Percentiles rank a stretch among this genome's conserved stretches.
phyloP scores from a whole-genome alignment of 2,797 vertebrate species.

The Hyperoplus lanceolatus region DNA sequence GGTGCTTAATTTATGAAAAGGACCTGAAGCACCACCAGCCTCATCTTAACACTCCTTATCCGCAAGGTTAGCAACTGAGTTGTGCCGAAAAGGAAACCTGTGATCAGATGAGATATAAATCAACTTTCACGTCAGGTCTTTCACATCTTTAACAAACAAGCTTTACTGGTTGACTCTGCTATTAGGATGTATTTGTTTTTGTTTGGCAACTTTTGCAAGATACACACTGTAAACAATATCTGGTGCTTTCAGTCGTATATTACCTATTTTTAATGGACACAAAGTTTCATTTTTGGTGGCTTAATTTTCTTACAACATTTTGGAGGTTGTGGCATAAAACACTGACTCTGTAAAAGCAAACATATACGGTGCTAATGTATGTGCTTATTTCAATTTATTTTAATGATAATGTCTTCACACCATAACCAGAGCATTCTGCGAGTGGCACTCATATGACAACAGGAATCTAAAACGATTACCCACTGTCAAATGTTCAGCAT shows the following conservation, averaged over 20 bases:
- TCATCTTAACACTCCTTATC: conserved; percentile 70
- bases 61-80: conserved; percentile 69
- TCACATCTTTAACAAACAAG: conserved; percentile 77
- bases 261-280: conserved; percentile 91
- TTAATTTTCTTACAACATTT: conserved; percentile 80
- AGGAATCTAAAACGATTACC: conserved; percentile 69
- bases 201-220: conserved; percentile 79
- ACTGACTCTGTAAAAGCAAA: conserved; percentile 90
- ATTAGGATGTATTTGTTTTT: conserved; percentile 87
- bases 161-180: conserved; percentile 84
- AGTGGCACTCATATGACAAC: conserved; percentile 57
- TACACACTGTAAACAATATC: conserved; percentile 81
- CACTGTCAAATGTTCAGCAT: conserved; percentile 82
- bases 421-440: conserved; percentile 76
- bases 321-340: conserved; percentile 86
- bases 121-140: conserved; percentile 70
- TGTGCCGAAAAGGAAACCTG: conserved; percentile 77
- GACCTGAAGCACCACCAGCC: conserved; percentile 75
- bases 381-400: conserved; percentile 84
- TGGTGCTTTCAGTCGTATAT: conserved; percentile 93
- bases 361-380: conserved; percentile 93
- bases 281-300: conserved; percentile 78
- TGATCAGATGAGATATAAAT: conserved; percentile 63
- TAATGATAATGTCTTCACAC: conserved; percentile 86
- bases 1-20: conserved; percentile 78